Percentiles rank a stretch among this genome's conserved stretches.
These are phyloP conservation scores for Tauraco hartlaubi DNA, from an alignment of 2,797 vertebrate genomes.

Conservation along the genomic window DNA sequence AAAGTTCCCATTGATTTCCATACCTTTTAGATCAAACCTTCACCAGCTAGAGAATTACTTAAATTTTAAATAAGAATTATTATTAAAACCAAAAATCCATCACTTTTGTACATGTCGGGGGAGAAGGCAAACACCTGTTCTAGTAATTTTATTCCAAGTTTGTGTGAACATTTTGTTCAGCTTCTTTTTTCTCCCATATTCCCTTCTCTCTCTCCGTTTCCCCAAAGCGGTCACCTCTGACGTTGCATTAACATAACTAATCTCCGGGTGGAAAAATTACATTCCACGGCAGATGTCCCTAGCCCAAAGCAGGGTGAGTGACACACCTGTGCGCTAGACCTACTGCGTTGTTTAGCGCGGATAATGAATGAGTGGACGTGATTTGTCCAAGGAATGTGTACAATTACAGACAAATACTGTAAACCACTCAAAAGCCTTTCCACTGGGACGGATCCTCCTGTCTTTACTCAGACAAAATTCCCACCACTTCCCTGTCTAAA, in stretches of 20 bases:
- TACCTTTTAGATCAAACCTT: neutral
- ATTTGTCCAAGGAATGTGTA: conserved; percentile 36
- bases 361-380: conserved; percentile 18
- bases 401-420: conserved; percentile 38
- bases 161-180: conserved; percentile 3
- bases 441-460: conserved; percentile 18
- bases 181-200: neutral
- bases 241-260: neutral
- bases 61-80: neutral
- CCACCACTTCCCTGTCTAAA: conserved; percentile 62
- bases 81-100: neutral
- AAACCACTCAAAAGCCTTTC: conserved; percentile 14
- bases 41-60: neutral
- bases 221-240: neutral
- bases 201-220: neutral
- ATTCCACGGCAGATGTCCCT: neutral
- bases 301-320: neutral
- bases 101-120: neutral
- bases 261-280: neutral
- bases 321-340: conserved; percentile 20
- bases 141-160: neutral
- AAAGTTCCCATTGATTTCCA: neutral
- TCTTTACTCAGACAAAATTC: conserved; percentile 51
- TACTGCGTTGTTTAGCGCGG: neutral
- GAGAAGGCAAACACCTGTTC: neutral